Evolutionary conservation across 2,888 invertebrate genomes (phyloP), one percentile per base, ranked within the genome.

Genomic region (Synanthedon tipuliformis): DNA sequence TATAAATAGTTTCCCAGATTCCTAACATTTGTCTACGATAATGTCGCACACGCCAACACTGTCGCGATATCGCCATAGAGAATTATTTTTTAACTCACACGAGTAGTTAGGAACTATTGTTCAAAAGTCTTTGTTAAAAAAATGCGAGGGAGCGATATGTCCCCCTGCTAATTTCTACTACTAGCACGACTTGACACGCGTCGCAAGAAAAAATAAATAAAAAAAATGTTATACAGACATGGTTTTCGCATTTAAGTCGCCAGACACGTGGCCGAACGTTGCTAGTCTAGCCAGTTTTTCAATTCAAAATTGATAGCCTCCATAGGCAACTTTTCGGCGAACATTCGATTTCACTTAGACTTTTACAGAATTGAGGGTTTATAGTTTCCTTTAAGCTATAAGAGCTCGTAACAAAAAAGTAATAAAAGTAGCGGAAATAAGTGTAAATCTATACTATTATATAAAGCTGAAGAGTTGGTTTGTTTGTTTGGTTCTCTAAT

Each of bases 111-210:
- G 71, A 58, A 61, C 80, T 71, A 85, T 86, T 86, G 86, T 86
- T 86, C 77, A 70, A 79, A 77, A 71, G 75, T 78, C 73, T 81
- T 82, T 81, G 77, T 79, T 73, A 75, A 80, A 84, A 80, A 80
- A 84, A 73, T 68, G 81, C 79, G 76, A 83, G 86, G 86, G 86
- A 76, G 78, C 75, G 68, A 63, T 61, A 65, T 70, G 73, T 71
- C 76, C 86, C 86, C 84, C 73, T 76, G 85, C 84, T 86, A 87
- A 87, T 86, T 87, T 86, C 77, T 72, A 83, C 78, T 75, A 66
- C 73, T 70, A 73, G 83, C 87, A 81, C 84, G 85, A 83, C 86
- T 81, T 81, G 87, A 85, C 87, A 85, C 86, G 85, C 81, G 84
- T 69, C 71, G 63, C 59, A 60, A 69, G 71, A 81, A 77, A 81